Evolutionary conservation across 2,888 invertebrate species (phyloP).

Genomic region (Isotomurus palustris): DNA sequence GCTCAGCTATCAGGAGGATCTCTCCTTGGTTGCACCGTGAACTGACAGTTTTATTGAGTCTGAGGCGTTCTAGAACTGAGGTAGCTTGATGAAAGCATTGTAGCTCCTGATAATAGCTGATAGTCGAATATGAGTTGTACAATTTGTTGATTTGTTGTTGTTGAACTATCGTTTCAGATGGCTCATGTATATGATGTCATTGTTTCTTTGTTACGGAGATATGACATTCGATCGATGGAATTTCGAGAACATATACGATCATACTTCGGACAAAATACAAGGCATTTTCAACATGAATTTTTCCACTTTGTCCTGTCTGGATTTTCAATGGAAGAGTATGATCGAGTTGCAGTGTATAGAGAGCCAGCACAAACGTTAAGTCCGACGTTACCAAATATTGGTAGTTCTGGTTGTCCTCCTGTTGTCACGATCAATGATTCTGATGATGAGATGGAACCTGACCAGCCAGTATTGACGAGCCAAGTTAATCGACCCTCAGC

Average conservation of each 20-base stretch:
- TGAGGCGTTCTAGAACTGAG: constrained; percentile 44
- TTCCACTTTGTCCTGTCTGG: constrained; percentile 74
- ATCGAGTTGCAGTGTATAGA: constrained; percentile 32
- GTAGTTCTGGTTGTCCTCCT: constrained; percentile 5
- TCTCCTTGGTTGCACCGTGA: constrained; percentile 86
- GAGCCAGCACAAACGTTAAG: too few relatives aligned
- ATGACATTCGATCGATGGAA: constrained; percentile 52
- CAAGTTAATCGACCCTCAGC: too few relatives aligned
- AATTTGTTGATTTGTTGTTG: neutral
- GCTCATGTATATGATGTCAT: constrained; percentile 66
- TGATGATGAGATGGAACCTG: constrained; percentile 3
- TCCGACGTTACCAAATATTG: neutral
- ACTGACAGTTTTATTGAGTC: constrained; percentile 64
- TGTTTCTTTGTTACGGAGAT: constrained; percentile 61
- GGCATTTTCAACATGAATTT: constrained; percentile 86
- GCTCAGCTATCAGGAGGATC: constrained; percentile 73
- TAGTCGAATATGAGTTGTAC: too few relatives aligned
- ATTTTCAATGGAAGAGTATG: constrained; percentile 40
- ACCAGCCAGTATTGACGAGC: too few relatives aligned
- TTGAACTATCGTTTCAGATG: constrained; percentile 55
- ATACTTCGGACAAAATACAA: constrained; percentile 66
- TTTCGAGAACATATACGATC: constrained; percentile 67
- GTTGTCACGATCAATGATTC: constrained; percentile 25
- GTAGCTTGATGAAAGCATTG: too few relatives aligned
- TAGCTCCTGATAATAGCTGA: too few relatives aligned